Base-by-base conservation (phyloP, 1,140 invertebrate genomes). In the Zaprionus nigranus region DNA sequence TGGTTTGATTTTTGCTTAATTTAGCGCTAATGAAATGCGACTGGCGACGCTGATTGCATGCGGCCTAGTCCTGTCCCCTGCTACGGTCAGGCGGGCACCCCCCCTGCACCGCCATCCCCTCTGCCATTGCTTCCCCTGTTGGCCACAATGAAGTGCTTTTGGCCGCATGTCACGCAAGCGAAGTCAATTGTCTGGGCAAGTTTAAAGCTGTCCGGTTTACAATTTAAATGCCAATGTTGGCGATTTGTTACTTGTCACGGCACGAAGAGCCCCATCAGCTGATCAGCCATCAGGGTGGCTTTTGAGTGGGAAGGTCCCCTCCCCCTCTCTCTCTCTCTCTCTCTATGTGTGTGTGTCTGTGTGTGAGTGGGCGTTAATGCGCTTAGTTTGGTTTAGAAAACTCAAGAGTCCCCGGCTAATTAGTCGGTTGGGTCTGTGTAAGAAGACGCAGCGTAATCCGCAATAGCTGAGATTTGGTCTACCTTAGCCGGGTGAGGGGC, bases 141-240 rank as follows among this genome's bases (percentile, higher is more conserved):
- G 53, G 30, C 30, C 58, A 43, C 63, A 70, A 51, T 81, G 65
- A 86, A 79, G 71, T 70, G 72, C 62, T 75, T 79, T 79, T 64
- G 76, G 73, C 46, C 58, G 46, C 71, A 51, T 79, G 84, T 87
- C 83, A 87, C 83, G 83, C 83, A 67, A 87, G 66, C 83, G 65
- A 66, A 87, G 80, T 87, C 83, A 87, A 87, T 87, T 88, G 83
- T 71, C 77, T 88, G 84, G 49, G 73, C 78, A 88, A 77, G 66
- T 80, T 88, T 80, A 87, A 86, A 66, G 77, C 66, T 70, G 62
- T 58, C 63, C 65, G 77, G 77, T 75, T 87, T 87, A 87, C 80
- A 88, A 77, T 87, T 83, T 78, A 87, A 87, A 80, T 80, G 83
- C 83, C 83, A 88, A 78, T 87, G 83, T 86, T 86, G 79, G 57